Base-by-base conservation (phyloP, 2,888 invertebrate genomes). In the Coenonympha glycerion region DNA sequence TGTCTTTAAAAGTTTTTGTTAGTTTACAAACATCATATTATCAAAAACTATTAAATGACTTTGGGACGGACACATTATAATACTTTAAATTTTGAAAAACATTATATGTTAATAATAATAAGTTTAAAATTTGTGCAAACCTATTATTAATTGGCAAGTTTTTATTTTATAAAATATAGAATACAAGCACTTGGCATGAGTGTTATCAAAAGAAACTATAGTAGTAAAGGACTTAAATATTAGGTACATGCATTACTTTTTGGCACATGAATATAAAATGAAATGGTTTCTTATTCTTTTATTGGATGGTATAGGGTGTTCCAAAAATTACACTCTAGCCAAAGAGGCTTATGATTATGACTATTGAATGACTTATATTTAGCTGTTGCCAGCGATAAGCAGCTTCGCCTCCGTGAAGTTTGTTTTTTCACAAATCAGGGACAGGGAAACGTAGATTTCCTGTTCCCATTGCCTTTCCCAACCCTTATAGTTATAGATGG, bases 21-120 rank as follows among this genome's bases (percentile, higher is more conserved):
- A 26, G 30, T 49, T 31, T 41, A 33, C 46, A 49, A 69, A 69
- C 60, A 66, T 67, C 69, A 68, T 74, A 71, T 74, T 74, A 71
- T 74, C 71, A 79, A 42, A 57, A 71, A 70, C 64, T 68, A 71
- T 75, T 79, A 86, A 84, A 82, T 84, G 86, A 86, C 84, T 65
- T 82, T 71, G 81, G 86, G 86, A 86, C 86, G 86, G 86, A 86
- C 49, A 82, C 77, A 80, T 82, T 83, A 76, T 70, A 72, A 73
- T 75, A 48, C 49, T 49, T 50, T 39, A 31, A 47, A 9, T 28
- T 45, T 41, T 41, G 28, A 6, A 34, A 47, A 52, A 54, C 39
- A 47, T n/a, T 28, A 49, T 16, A 34, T 26, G 44, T 33, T 18
- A 30, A 28, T 46, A 46, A 9, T 18, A 30, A 24, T 24, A 26